A percentile compares a stretch with the other conserved stretches of the same genome.
phyloP scores from a whole-genome alignment of 1,140 invertebrate genomes.

The Cephus cinctus region DNA sequence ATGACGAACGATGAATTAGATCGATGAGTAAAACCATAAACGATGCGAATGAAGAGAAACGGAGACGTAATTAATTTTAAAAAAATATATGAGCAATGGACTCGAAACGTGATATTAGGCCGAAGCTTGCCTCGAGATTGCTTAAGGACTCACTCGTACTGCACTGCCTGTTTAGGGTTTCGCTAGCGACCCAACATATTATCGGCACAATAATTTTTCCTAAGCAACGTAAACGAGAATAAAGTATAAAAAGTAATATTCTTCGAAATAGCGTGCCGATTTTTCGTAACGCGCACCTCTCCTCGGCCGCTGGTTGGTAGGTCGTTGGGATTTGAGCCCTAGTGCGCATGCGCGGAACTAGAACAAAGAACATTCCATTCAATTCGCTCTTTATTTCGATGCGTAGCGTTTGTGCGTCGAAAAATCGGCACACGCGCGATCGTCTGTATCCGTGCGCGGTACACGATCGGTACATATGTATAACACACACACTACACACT shows the following conservation, averaged over 20 bases:
- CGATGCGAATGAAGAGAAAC: no score
- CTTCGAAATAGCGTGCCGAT: conserved; percentile 31
- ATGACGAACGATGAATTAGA: no score
- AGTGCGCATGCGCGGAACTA: not conserved
- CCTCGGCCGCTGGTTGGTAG: no score
- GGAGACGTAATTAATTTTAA: conserved; percentile 27
- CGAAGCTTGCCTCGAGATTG: conserved; percentile 58
- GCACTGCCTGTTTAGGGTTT: conserved; percentile 59
- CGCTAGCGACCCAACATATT: conserved; percentile 56
- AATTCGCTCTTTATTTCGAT: no score
- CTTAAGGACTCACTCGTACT: conserved; percentile 57
- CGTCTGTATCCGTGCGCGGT: no score
- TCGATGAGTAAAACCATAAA: no score
- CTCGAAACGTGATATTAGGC: conserved; percentile 59
- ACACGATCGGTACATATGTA: no score
- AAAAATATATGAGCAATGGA: conserved; percentile 49
- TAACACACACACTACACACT: no score
- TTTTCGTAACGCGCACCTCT: no score
- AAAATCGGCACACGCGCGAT: no score
- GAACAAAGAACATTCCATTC: not conserved
- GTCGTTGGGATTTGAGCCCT: no score
- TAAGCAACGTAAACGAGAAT: conserved; percentile 48
- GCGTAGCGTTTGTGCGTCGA: no score
- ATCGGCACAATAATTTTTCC: conserved; percentile 59
- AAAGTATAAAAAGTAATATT: conserved; percentile 29